Evolutionary conservation across 2,888 invertebrate species (phyloP).

Genomic region (Bombylius discolor): DNA sequence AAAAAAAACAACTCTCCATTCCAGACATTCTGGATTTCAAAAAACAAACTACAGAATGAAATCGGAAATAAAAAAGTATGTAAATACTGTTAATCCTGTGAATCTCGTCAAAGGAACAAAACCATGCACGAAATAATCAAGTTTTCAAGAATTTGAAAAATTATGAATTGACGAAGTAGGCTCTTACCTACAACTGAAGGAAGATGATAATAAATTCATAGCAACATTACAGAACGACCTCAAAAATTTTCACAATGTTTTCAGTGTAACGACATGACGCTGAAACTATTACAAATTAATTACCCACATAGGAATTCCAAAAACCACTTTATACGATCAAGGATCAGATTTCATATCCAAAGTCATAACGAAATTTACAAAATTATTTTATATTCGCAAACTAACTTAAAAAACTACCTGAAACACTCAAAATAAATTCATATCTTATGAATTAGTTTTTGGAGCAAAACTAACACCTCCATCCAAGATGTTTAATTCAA

Average conservation of each 20-base stretch:
- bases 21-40: background rate
- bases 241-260: constrained; percentile 23
- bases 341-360: constrained; percentile 27
- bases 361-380: constrained; percentile 22
- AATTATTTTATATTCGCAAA: constrained; percentile 23
- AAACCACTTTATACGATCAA: constrained; percentile 25
- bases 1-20: background rate
- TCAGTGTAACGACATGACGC: constrained; percentile 24
- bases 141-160: constrained; percentile 20
- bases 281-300: constrained; percentile 18
- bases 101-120: constrained; percentile 20
- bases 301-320: constrained; percentile 24
- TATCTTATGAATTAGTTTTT: no score
- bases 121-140: background rate
- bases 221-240: constrained; percentile 25
- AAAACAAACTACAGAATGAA: background rate
- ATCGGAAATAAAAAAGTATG: constrained; percentile 2
- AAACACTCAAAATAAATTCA: no score
- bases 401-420: constrained; percentile 18
- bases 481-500: constrained; percentile 15
- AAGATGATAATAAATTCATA: no score
- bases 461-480: no score
- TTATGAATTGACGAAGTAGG: constrained; percentile 23
- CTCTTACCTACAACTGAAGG: constrained; percentile 18
- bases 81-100: constrained; percentile 22